phyloP scores from a whole-genome alignment of 2,888 invertebrate species.

The Ectemnius cavifrons region DNA sequence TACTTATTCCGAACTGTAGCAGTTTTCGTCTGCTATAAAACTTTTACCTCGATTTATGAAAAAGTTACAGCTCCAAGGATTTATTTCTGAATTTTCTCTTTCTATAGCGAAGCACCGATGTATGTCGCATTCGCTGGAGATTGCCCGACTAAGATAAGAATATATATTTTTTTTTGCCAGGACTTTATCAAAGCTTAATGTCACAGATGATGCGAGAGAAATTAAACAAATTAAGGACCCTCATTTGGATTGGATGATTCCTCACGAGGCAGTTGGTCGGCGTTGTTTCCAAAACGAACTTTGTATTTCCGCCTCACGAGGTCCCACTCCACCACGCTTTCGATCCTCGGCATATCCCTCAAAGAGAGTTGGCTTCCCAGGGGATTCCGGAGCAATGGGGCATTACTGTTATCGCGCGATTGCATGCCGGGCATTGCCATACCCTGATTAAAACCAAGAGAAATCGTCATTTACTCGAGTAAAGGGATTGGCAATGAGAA shows the following conservation, averaged over 20 bases:
- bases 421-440: conserved; percentile 70
- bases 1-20: background rate
- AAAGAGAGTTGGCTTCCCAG: conserved; percentile 74
- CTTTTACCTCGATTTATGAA: too few relatives aligned
- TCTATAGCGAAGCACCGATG: too few relatives aligned
- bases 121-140: background rate
- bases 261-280: conserved; percentile 64
- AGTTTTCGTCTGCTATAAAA: too few relatives aligned
- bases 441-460: conserved; percentile 60
- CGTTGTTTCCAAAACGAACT: conserved; percentile 73
- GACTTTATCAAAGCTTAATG: background rate
- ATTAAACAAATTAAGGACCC: conserved; percentile 20
- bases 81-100: background rate
- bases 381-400: conserved; percentile 69
- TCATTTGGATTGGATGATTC: conserved; percentile 18
- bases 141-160: background rate
- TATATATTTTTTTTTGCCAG: background rate
- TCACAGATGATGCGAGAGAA: conserved; percentile 5
- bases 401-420: conserved; percentile 60
- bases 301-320: conserved; percentile 78
- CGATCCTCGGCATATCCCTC: conserved; percentile 72
- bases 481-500: background rate
- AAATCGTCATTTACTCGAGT: too few relatives aligned
- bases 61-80: too few relatives aligned
- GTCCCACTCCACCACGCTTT: conserved; percentile 79